phyloP scores from a whole-genome alignment of 1,140 invertebrate species.

The Psilanteris sp. region DNA sequence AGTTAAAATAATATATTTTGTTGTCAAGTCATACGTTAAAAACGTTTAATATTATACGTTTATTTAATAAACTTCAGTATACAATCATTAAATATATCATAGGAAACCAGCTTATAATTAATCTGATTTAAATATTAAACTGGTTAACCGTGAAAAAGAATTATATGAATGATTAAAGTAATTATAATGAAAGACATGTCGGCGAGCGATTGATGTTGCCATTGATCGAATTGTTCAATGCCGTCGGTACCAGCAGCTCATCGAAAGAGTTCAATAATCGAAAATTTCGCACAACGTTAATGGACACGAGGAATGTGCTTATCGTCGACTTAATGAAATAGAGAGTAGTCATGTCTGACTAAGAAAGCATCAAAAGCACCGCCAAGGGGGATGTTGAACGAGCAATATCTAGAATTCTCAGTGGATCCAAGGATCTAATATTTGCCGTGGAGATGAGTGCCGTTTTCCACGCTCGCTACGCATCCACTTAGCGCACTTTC shows the following conservation, averaged over 20 bases:
- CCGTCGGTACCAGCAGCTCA: conserved; percentile 8
- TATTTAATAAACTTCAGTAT: no score
- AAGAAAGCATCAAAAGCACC: conserved; percentile 69
- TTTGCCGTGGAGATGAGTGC: conserved; percentile 71
- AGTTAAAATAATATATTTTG: no score
- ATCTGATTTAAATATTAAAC: no score
- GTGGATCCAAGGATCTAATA: conserved; percentile 71
- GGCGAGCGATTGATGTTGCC: conserved; percentile 30
- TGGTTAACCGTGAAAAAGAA: conserved; percentile 9
- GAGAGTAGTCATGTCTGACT: conserved; percentile 61
- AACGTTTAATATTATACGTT: no score
- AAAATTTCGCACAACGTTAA: conserved; percentile 61
- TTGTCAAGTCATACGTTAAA: no score
- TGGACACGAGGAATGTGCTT: conserved; percentile 64
- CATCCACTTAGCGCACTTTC: conserved; percentile 37
- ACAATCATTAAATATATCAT: no score
- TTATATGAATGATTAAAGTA: conserved; percentile 19
- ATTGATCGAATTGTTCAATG: conserved; percentile 40
- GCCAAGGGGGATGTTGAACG: conserved; percentile 68
- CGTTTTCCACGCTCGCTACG: conserved; percentile 50
- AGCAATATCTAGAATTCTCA: conserved; percentile 73
- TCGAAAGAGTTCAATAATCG: conserved; percentile 60
- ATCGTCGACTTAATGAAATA: conserved; percentile 67
- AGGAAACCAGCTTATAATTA: no score
- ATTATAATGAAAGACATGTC: conserved; percentile 31